These are phyloP conservation scores for Tonatia bakeri DNA, from an alignment of 2,113 vertebrate genomes.

Conservation along the genomic window DNA sequence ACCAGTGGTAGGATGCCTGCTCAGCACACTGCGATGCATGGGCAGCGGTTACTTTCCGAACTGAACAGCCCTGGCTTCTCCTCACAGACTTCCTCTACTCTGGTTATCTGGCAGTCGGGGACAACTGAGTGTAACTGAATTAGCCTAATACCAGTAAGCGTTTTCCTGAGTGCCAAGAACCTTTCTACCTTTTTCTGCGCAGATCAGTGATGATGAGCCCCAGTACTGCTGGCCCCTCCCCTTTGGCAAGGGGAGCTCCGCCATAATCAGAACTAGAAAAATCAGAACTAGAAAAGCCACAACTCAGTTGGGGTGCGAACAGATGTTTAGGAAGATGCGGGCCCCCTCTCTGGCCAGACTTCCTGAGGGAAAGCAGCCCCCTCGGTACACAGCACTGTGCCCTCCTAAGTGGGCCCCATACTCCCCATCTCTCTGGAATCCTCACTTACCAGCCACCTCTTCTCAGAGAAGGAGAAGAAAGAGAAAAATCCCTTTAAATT, in stretches of 20 bases:
- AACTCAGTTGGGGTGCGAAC: background rate
- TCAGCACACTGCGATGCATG: background rate
- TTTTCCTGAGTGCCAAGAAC: background rate
- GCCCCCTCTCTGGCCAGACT: background rate
- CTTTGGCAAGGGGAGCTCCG: no score
- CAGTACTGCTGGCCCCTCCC: background rate
- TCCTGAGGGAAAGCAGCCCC: background rate
- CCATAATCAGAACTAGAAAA: background rate
- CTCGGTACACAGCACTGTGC: no score
- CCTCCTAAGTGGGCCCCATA: background rate
- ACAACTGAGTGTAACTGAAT: background rate
- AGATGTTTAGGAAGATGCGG: background rate
- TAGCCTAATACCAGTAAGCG: background rate
- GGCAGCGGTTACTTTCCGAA: background rate
- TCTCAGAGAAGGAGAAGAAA: background rate
- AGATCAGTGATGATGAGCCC: background rate
- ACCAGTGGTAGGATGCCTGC: rapidly evolving
- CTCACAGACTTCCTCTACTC: background rate
- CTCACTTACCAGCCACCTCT: background rate
- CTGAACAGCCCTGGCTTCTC: background rate
- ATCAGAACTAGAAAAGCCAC: background rate
- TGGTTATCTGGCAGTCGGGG: background rate
- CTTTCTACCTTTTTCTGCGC: background rate
- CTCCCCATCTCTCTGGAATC: background rate
- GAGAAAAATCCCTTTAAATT: background rate